Evolutionary conservation across 2,888 invertebrate species (phyloP).

Genomic region (Acleris sparsana): DNA sequence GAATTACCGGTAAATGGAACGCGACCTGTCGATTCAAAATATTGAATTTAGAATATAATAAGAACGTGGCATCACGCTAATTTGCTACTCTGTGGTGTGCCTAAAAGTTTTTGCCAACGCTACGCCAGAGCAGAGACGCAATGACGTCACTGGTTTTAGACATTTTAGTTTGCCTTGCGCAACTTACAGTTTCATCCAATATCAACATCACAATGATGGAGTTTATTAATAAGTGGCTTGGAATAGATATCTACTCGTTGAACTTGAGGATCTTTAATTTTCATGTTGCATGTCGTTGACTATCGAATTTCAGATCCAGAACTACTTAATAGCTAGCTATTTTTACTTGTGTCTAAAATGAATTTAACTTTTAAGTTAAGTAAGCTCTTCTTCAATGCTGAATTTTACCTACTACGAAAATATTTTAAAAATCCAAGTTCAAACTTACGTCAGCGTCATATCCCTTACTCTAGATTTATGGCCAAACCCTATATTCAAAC

Average conservation of each 20-base stretch:
- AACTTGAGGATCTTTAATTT: not conserved
- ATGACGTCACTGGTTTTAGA: constrained; percentile 5
- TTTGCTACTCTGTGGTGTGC: constrained; percentile 46
- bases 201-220: not conserved
- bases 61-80: constrained; percentile 50
- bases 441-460: too few species aligned
- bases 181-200: constrained; percentile 6
- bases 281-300: too few species aligned
- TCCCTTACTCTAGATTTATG: too few species aligned
- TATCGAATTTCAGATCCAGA: too few species aligned
- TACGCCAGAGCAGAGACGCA: not conserved
- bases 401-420: too few species aligned
- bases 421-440: too few species aligned
- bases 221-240: not conserved
- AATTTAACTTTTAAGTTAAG: too few species aligned
- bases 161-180: constrained; percentile 3
- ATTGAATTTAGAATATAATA: constrained; percentile 29
- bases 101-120: not conserved
- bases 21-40: constrained; percentile 12
- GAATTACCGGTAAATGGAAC: constrained; percentile 46
- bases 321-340: too few species aligned
- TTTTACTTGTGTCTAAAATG: too few species aligned
- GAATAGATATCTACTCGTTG: not conserved
- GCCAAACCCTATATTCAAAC: too few species aligned
- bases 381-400: too few species aligned